Evolutionary conservation across 2,113 vertebrate species (phyloP).

Genomic region (Strix uralensis): DNA sequence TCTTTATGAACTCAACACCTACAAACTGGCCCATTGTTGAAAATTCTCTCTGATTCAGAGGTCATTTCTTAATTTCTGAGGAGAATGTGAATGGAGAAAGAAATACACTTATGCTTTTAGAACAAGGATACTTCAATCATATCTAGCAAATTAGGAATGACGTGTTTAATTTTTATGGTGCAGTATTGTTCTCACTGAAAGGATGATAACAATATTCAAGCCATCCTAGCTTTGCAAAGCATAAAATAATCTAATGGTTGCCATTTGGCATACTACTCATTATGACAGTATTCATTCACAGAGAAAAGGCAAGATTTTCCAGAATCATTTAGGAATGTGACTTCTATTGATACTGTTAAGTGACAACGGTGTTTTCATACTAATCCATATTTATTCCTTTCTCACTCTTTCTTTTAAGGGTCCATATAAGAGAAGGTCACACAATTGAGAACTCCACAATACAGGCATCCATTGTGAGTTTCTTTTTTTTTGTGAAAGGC

Average conservation of each 20-base stretch:
- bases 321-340: not conserved
- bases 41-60: not conserved
- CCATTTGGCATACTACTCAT: not conserved
- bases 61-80: not conserved
- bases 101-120: not conserved
- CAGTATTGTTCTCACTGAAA: not conserved
- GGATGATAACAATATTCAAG: not conserved
- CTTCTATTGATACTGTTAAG: not conserved
- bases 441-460: not conserved
- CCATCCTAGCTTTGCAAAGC: not conserved
- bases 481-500: not conserved
- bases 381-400: not conserved
- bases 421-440: not conserved
- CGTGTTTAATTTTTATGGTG: not conserved
- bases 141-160: not conserved
- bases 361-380: not conserved
- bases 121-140: not conserved
- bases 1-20: not conserved
- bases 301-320: not conserved
- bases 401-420: not conserved
- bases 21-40: not conserved
- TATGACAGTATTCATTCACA: not conserved
- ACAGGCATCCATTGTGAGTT: not conserved
- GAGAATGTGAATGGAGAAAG: not conserved
- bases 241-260: not conserved